Conservation (phyloP, 2,797 vertebrate species). For the Aplochiton taeniatus region DNA sequence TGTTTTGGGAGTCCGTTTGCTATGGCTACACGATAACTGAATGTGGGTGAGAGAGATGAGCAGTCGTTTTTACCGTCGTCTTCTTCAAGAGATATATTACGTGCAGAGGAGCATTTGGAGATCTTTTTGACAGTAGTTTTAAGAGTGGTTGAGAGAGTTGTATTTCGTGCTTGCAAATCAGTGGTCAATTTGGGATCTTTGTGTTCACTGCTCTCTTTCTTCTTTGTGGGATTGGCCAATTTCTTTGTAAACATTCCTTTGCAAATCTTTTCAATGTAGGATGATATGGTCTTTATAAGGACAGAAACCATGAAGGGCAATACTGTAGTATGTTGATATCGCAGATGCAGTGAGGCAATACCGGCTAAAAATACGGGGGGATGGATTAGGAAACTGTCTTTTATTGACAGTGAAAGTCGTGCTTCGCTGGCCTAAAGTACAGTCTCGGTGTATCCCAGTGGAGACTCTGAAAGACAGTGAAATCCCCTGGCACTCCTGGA, state of each 20-base stretch:
- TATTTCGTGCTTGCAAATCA: conserved; percentile 81
- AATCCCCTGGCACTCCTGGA: conserved; percentile 66
- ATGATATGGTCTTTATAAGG: conserved; percentile 89
- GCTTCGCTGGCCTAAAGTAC: conserved; percentile 51
- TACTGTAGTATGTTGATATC: conserved; percentile 68
- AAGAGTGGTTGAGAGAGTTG: conserved; percentile 87
- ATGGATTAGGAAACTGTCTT: conserved; percentile 31
- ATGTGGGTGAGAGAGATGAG: conserved; percentile 93
- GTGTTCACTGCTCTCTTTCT: conserved; percentile 87
- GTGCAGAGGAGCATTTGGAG: conserved; percentile 90
- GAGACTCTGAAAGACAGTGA: conserved; percentile 51
- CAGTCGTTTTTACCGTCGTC: conserved; percentile 85
- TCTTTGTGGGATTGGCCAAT: conserved; percentile 92
- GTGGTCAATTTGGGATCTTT: conserved; percentile 84
- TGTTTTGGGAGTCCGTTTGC: conserved; percentile 92
- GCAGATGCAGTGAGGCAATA: conserved; percentile 58
- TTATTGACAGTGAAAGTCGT: conserved; percentile 26
- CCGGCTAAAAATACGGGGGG: conserved; percentile 48
- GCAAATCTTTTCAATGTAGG: conserved; percentile 93
- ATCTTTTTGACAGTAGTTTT: conserved; percentile 96
- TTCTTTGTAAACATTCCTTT: conserved; percentile 99
- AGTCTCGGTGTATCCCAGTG: conserved; percentile 54
- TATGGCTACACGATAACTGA: conserved; percentile 97
- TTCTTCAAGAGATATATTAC: conserved; percentile 88
- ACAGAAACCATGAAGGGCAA: conserved; percentile 93